Evolutionary conservation across 2,113 vertebrate genomes (phyloP).

Genomic region (cat (Felis catus)): DNA sequence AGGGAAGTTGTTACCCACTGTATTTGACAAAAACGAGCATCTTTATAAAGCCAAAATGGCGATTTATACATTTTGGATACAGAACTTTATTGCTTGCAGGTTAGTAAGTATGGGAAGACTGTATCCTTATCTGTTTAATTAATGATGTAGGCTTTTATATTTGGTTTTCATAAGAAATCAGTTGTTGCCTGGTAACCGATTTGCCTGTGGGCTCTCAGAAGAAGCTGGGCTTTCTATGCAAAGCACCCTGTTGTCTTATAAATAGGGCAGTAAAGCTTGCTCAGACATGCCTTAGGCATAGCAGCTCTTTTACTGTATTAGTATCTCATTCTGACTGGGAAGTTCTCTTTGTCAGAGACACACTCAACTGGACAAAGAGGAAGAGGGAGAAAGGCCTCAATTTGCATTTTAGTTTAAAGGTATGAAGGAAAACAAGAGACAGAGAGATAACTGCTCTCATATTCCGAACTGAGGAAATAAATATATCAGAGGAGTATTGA

Average conservation of each 20-base stretch:
- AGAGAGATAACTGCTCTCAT: not conserved
- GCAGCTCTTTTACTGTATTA: not conserved
- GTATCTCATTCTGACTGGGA: conserved; percentile 1
- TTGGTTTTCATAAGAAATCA: conserved; percentile 71
- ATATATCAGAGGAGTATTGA: conserved; percentile 16
- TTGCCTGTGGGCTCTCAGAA: conserved; percentile 68
- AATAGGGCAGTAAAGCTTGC: conserved; percentile 67
- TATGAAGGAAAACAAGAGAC: not conserved
- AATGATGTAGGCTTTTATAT: conserved; percentile 71
- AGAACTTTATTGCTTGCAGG: conserved; percentile 16
- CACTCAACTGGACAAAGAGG: not conserved
- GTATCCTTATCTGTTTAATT: conserved; percentile 74
- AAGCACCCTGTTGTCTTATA: conserved; percentile 72
- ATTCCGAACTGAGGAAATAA: conserved; percentile 17
- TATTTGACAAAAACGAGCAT: not conserved
- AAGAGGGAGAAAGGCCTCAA: not conserved
- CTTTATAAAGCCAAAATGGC: not conserved
- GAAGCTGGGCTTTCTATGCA: conserved; percentile 63
- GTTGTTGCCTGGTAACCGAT: conserved; percentile 73
- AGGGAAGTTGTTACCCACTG: not conserved
- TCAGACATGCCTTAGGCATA: conserved; percentile 57
- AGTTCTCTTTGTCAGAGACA: conserved; percentile 52
- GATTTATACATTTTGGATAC: not conserved
- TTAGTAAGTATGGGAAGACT: conserved; percentile 43
- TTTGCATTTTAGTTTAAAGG: not conserved